Evolutionary conservation across 1,140 invertebrate genomes (phyloP).

Genomic region (Anoplolepis gracilipes): DNA sequence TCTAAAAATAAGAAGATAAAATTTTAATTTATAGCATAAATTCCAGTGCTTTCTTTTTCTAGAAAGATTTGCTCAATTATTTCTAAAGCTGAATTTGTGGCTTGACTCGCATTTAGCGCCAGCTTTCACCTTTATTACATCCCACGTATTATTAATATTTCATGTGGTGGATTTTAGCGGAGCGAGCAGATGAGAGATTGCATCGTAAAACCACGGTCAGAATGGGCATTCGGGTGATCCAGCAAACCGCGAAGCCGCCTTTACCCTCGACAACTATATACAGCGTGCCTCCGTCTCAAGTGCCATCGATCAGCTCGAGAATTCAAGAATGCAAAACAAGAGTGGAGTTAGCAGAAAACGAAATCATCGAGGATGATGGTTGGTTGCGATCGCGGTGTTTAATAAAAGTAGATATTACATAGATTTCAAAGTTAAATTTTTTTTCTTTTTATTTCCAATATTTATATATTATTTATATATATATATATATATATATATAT

Average conservation of each 20-base stretch:
- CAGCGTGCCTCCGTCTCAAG: slow-evolving; percentile 74
- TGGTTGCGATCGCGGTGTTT: slow-evolving; percentile 3
- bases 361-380: slow-evolving; percentile 77
- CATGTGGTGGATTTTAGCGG: slow-evolving; percentile 86
- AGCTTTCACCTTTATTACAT: slow-evolving; percentile 16
- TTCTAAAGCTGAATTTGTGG: not conserved
- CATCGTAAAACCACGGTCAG: slow-evolving; percentile 91
- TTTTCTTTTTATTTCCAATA: not conserved
- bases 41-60: not conserved
- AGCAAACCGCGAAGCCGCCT: slow-evolving; percentile 86
- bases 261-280: slow-evolving; percentile 81
- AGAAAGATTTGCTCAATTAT: not conserved
- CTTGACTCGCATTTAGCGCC: not conserved
- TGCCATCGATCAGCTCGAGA: slow-evolving; percentile 34
- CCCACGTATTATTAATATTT: slow-evolving; percentile 17
- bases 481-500: not conserved
- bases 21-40: not conserved
- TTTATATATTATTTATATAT: not conserved
- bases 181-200: slow-evolving; percentile 91
- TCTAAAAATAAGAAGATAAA: not conserved
- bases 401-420: not conserved
- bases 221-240: slow-evolving; percentile 93
- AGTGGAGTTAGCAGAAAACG: slow-evolving; percentile 70
- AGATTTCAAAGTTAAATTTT: not conserved
- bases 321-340: slow-evolving; percentile 64